These are phyloP conservation scores for Rhodeus uyekii DNA, from an alignment of 2,797 vertebrate species.

Conservation along the genomic window DNA sequence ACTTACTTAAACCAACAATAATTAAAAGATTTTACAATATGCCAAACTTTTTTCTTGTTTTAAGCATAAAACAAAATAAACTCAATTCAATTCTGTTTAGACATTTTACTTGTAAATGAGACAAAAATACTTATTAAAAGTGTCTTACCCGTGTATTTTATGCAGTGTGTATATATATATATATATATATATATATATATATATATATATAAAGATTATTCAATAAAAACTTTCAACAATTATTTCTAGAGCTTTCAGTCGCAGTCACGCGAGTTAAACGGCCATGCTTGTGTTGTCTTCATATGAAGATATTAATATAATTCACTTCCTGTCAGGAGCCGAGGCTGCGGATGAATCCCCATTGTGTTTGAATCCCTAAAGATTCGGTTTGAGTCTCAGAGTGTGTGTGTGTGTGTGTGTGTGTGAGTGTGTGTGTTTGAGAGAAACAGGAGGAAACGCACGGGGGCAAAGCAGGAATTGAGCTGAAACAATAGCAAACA, in stretches of 20 bases:
- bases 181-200: too few relatives aligned
- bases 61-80: neutral
- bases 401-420: neutral
- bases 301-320: conserved; percentile 30
- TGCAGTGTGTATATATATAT: too few relatives aligned
- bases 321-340: conserved; percentile 20
- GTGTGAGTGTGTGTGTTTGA: neutral
- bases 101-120: neutral
- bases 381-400: neutral
- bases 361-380: conserved; percentile 43
- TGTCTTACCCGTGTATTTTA: neutral
- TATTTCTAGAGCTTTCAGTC: neutral
- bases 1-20: neutral
- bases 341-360: conserved; percentile 35
- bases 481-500: conserved; percentile 45
- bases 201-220: too few relatives aligned
- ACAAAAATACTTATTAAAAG: neutral
- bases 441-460: conserved; percentile 34
- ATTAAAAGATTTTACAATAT: neutral
- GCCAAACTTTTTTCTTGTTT: neutral
- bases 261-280: neutral
- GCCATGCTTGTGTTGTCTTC: neutral
- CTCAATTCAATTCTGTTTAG: neutral
- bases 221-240: too few relatives aligned
- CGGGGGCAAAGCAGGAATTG: conserved; percentile 33